Base-by-base conservation (phyloP, 2,113 vertebrate genomes). In the Microcebus jonahi region DNA sequence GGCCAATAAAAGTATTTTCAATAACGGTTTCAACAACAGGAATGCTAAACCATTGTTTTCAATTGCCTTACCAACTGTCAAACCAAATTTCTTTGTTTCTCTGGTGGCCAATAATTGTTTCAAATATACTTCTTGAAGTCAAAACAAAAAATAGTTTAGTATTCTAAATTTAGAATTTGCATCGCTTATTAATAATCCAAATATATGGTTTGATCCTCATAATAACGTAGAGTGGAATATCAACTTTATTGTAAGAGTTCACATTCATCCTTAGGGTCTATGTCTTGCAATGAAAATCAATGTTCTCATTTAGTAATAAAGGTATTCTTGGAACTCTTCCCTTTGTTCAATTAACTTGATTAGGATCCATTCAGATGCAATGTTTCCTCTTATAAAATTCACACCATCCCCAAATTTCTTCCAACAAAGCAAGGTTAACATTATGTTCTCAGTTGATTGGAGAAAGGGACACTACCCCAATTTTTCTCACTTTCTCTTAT, bases 301-400 rank as follows among this genome's bases (percentile, higher is more conserved):
- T 23, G 6, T 29, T 55, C 55, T 82, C 59, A 39, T 94, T 88
- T 94, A 96, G 79, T 65, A 91, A 7, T 94, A 84, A 97, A 98
- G 79, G 79, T 98, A 70, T 94, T 88, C 96, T 97, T 98, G 95
- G 97, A 97, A 97, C 48, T 70, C 82, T 97, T 97, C 96, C 95
- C 71, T 98, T 97, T 96, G 90, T 97, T 97, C 96, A 97, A 95
- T 97, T 97, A 98, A 96, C 85, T 97, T 42, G 82, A 96, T 90
- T 97, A 96, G 86, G 88, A 94, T 88, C 73, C 94, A 94, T 97
- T 96, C 93, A 97, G 79, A 96, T 76, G 76, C 95, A 89, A 27
- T 53, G 59, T 86, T 95, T 97, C 81, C 83, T 95, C 92, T 98
- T 97, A 96, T 89, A 84, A 96, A 86, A 91, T 89, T 93, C 87